These are phyloP conservation scores for Irena cyanogastra DNA, from an alignment of 2,113 vertebrate genomes.

Conservation along the genomic window DNA sequence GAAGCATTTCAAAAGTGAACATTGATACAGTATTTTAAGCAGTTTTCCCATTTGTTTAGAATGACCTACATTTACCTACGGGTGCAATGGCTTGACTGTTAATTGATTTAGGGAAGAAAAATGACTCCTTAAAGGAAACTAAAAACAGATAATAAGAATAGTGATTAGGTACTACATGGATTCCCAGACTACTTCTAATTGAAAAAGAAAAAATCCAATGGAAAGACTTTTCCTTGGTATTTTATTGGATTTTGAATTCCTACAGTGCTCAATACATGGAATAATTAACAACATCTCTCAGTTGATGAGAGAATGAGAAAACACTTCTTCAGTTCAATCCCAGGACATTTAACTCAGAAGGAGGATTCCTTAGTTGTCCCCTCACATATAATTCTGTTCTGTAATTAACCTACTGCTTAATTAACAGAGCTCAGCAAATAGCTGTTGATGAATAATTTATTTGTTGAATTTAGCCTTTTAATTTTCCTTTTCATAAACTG, in stretches of 20 bases:
- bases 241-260: background rate
- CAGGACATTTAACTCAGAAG: background rate
- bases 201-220: background rate
- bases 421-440: constrained; percentile 4
- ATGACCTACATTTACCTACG: background rate
- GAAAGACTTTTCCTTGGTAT: background rate
- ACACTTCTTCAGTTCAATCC: background rate
- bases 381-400: background rate
- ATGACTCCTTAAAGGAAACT: background rate
- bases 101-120: background rate
- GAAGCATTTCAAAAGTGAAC: background rate
- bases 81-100: background rate
- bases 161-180: background rate
- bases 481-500: background rate
- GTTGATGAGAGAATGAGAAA: background rate
- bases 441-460: background rate
- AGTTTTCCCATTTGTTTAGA: background rate
- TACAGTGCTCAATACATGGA: background rate
- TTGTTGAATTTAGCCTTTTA: background rate
- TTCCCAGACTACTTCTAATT: background rate
- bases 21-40: background rate
- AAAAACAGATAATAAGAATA: background rate
- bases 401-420: constrained; percentile 17
- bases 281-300: background rate
- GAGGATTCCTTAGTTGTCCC: background rate